Percentiles rank a stretch among this genome's conserved stretches.
Conservation (phyloP, 2,113 vertebrate species). For the Dipodomys spectabilis region DNA sequence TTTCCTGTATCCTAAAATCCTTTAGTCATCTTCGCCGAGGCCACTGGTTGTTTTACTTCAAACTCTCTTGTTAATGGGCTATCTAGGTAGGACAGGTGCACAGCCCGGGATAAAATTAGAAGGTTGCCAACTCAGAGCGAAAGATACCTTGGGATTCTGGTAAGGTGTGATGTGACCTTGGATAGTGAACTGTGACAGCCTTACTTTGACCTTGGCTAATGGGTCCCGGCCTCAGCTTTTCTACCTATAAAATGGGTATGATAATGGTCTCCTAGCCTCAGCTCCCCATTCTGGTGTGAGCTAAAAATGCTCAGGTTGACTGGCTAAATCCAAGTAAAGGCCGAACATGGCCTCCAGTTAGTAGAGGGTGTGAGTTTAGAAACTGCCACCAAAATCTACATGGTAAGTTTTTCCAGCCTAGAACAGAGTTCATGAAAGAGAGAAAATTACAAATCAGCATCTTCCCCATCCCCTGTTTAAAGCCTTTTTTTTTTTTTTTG, state of each 20-base stretch:
- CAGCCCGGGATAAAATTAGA: background rate
- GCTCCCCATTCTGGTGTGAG: background rate
- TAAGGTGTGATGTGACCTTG: background rate
- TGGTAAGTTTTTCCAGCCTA: background rate
- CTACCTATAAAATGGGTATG: conserved; percentile 22
- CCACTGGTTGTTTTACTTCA: background rate
- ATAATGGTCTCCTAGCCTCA: too few relatives aligned
- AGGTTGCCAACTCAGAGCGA: background rate
- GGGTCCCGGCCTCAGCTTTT: background rate
- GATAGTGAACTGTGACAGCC: background rate
- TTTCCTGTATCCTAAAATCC: conserved; percentile 27
- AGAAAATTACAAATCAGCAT: background rate
- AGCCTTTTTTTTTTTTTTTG: too few relatives aligned
- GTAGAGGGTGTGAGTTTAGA: background rate
- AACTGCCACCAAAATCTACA: too few relatives aligned
- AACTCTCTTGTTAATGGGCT: background rate
- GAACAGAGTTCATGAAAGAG: background rate
- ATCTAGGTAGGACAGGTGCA: background rate
- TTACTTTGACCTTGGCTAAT: background rate
- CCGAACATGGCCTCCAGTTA: background rate
- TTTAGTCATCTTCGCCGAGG: conserved; percentile 44
- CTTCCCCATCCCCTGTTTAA: background rate
- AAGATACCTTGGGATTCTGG: background rate
- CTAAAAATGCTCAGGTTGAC: too few relatives aligned
- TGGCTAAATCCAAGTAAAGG: background rate